Percentiles rank a stretch among this genome's conserved stretches.
Evolutionary conservation across 2,113 vertebrate genomes (phyloP).

Genomic region (Pseudopipra pipra): DNA sequence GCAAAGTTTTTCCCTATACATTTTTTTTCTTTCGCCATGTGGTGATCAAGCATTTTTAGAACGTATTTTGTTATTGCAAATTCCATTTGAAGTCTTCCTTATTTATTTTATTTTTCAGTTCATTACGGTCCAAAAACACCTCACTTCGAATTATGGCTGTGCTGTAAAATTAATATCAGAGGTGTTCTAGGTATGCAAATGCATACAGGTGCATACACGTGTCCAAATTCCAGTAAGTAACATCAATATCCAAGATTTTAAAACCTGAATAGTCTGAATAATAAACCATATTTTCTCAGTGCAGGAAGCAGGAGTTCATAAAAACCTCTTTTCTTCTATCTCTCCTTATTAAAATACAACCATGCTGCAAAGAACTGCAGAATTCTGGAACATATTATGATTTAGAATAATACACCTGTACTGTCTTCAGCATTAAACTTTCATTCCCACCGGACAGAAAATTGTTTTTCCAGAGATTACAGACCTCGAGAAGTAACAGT

Average conservation of each 20-base stretch:
- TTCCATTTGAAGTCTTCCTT: not conserved
- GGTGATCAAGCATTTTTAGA: not conserved
- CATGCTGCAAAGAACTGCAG: not conserved
- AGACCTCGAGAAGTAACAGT: not conserved
- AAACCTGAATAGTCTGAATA: not conserved
- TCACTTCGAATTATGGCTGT: not conserved
- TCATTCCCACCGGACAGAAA: not conserved
- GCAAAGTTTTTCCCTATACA: not conserved
- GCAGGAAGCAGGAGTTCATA: not conserved
- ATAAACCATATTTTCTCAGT: not conserved
- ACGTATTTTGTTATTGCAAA: not conserved
- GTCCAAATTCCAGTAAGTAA: not conserved
- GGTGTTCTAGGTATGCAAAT: not conserved
- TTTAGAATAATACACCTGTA: slow-evolving; percentile 18
- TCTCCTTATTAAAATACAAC: not conserved
- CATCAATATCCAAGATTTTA: not conserved
- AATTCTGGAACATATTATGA: not conserved
- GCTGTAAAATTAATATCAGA: not conserved
- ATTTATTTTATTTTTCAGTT: not conserved
- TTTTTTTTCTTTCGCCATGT: not conserved
- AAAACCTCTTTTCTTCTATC: not conserved
- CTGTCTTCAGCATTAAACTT: not conserved
- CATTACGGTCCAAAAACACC: not conserved
- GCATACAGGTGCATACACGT: not conserved
- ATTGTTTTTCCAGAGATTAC: slow-evolving; percentile 16